Base-by-base conservation (phyloP, 2,797 vertebrate genomes). In the Poeciliopsis presidionis region DNA sequence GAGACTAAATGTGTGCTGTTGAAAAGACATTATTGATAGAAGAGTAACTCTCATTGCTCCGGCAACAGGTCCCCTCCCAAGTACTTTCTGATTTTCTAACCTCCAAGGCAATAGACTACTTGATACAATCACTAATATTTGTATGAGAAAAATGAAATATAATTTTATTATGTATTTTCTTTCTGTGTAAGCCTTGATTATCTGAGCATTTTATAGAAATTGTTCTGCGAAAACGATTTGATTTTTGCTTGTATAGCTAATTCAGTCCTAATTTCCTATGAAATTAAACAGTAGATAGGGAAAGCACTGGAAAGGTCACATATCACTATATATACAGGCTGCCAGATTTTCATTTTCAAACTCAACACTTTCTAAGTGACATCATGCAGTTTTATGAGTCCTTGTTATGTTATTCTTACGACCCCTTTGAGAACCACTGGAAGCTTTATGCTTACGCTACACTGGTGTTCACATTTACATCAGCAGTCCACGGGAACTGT, bases 281-380 rank as follows among this genome's bases (percentile, higher is more conserved):
- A 41, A 25, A 69, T 69, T 69, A 25, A 43, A 43, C 4, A 43
- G 36, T 39, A 43, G 22, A 69, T 9, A 69, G 11, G 22, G 39
- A 69, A 69, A 69, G 43, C 33, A 16, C 36, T 45, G 33, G 22
- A 71, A 25, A 82, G 45, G 28, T 59, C 30, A 25, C 36, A 25
- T 76, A 59, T 30, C 59, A 65, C 39, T 55, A 3, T 72, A 46
- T n/a, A 51, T 36, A 55, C 28, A n/a, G 1, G 18, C 39, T 28
- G 11, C 36, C 59, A 57, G n/a, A 55, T 59, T 80, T 76, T 73
- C 16, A 57, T 78, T 78, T 81, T 78, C 72, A 47, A 57, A 70
- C 57, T 75, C 36, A 9, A 65, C 53, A 61, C 76, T 67, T 72
- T 41, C 39, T 69, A 78, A n/a, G n/a, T 77, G 47, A 71, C 72